A percentile compares a stretch with the other conserved stretches of the same genome.
Conservation (phyloP, 2,888 invertebrate genomes). For the Arge pagana region DNA sequence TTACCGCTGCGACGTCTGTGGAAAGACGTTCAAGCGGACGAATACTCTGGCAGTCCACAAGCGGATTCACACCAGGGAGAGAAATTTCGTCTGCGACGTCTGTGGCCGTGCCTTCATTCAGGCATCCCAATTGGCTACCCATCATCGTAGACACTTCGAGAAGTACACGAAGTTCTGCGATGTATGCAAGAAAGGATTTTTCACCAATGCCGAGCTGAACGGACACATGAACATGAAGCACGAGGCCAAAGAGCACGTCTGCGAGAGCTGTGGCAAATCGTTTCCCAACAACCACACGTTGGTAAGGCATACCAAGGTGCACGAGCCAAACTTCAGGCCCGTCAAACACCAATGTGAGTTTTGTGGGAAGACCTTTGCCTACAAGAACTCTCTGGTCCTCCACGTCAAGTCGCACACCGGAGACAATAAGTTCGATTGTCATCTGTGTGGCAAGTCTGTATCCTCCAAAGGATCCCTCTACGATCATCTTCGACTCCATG, state of each 20-base stretch:
- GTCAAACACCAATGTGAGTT: slow-evolving; percentile 51
- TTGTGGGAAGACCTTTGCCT: slow-evolving; percentile 55
- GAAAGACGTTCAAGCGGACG: slow-evolving; percentile 48
- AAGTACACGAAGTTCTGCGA: slow-evolving; percentile 44
- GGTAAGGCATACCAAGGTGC: slow-evolving; percentile 41
- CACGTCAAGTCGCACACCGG: slow-evolving; percentile 53
- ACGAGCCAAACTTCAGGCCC: slow-evolving; percentile 50
- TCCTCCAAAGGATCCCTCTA: slow-evolving; percentile 55
- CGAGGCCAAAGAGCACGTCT: slow-evolving; percentile 50
- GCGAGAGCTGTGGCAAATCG: slow-evolving; percentile 41
- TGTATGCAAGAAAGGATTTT: slow-evolving; percentile 49
- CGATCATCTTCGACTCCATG: slow-evolving; percentile 55
- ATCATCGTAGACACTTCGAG: slow-evolving; percentile 47
- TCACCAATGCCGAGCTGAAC: slow-evolving; percentile 49
- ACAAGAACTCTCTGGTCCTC: slow-evolving; percentile 52
- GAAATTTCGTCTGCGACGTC: slow-evolving; percentile 48
- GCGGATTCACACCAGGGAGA: slow-evolving; percentile 48
- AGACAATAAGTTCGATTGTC: slow-evolving; percentile 53
- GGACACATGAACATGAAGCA: slow-evolving; percentile 53
- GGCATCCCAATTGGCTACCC: slow-evolving; percentile 47
- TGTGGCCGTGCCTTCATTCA: slow-evolving; percentile 51
- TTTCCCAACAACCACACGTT: slow-evolving; percentile 49
- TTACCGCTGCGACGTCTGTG: slow-evolving; percentile 46
- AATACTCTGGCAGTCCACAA: slow-evolving; percentile 48
- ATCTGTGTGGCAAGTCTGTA: slow-evolving; percentile 55